Evolutionary conservation across 2,113 vertebrate species (phyloP).

Genomic region (Cygnus atratus): DNA sequence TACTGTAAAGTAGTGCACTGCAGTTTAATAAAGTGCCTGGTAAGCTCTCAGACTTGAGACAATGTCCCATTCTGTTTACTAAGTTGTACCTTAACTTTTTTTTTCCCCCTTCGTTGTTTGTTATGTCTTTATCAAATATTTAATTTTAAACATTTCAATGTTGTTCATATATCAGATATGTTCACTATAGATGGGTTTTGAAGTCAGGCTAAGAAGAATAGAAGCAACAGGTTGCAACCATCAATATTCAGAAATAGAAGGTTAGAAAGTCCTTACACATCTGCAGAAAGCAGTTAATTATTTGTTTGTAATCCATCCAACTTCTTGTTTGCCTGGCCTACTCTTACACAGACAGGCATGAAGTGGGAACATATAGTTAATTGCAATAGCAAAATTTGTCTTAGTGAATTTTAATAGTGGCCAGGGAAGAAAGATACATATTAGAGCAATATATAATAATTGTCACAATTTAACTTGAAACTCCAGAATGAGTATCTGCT

Average conservation of each 20-base stretch:
- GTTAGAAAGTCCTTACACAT: not conserved
- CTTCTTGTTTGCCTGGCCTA: not conserved
- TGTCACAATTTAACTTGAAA: not conserved
- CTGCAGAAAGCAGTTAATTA: not conserved
- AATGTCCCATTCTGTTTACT: slow-evolving; percentile 35
- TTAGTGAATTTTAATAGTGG: not conserved
- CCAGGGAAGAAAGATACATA: not conserved
- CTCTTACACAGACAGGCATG: not conserved
- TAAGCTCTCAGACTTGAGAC: not conserved
- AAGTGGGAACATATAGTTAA: not conserved
- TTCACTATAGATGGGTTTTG: not conserved
- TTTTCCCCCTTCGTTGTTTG: not conserved
- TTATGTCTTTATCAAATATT: not conserved
- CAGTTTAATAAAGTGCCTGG: slow-evolving; percentile 67
- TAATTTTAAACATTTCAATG: not conserved
- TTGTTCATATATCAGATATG: not conserved
- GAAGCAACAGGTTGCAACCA: not conserved
- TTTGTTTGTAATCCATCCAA: not conserved
- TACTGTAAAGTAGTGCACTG: slow-evolving; percentile 16
- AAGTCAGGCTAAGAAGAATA: not conserved
- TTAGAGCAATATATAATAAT: not conserved
- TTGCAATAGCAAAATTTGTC: not conserved
- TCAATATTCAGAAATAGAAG: not conserved
- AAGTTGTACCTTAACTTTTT: not conserved
- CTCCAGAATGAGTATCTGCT: not conserved